phyloP scores from a whole-genome alignment of 2,113 vertebrate species.

The Odobenus rosmarus region DNA sequence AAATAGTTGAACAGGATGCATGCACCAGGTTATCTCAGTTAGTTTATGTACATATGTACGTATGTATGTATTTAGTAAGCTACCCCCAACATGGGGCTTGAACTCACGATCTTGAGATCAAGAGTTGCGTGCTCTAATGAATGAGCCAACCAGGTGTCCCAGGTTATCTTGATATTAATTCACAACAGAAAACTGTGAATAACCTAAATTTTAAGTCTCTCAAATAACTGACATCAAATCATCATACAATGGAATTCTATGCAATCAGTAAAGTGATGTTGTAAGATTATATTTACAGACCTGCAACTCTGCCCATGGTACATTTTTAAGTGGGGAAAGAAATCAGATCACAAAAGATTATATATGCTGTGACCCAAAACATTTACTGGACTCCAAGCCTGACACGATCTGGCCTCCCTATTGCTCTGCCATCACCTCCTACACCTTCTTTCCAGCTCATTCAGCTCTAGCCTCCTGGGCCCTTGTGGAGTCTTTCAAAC shows the following conservation, averaged over 20 bases:
- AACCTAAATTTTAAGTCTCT: neutral
- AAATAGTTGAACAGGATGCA: neutral
- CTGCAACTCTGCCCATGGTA: neutral
- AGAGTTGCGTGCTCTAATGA: neutral
- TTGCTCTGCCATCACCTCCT: neutral
- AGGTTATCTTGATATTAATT: neutral
- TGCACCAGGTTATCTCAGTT: neutral
- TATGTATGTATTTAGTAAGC: neutral
- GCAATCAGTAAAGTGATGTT: neutral
- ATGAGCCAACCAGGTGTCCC: neutral
- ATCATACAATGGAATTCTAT: neutral
- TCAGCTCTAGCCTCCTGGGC: neutral
- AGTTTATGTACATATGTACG: neutral
- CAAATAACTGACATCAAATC: neutral
- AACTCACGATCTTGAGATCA: neutral
- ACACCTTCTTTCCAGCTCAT: neutral
- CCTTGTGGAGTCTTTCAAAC: neutral
- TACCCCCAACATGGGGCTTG: neutral
- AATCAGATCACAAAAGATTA: neutral
- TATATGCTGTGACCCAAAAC: fast-evolving
- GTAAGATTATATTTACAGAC: neutral
- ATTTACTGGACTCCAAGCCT: neutral
- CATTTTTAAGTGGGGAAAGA: neutral
- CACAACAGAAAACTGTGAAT: neutral
- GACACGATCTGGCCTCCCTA: fast-evolving